These are phyloP conservation scores for Schlechtendalia chinensis DNA, from an alignment of 1,140 invertebrate genomes.

Conservation along the genomic window DNA sequence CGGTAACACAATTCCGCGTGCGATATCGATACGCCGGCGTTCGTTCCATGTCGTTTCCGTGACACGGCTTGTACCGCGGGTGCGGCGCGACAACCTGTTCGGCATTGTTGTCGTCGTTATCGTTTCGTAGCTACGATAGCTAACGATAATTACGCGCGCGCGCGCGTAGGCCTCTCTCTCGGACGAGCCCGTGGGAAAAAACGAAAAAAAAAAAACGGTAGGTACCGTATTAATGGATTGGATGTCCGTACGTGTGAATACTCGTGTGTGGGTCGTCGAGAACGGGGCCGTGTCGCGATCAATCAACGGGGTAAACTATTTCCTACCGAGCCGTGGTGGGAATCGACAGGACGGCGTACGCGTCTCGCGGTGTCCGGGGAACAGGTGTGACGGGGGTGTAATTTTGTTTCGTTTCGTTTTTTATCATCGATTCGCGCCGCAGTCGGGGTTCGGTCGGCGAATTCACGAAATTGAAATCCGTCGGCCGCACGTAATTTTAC, in stretches of 20 bases:
- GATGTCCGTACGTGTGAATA: neutral
- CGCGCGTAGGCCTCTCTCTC: no score
- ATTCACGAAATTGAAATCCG: no score
- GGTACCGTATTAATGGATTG: neutral
- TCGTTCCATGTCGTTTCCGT: no score
- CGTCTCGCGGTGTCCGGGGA: no score
- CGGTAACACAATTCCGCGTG: slow-evolving; percentile 29
- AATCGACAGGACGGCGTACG: neutral
- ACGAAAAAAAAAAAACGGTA: neutral
- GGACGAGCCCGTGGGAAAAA: slow-evolving; percentile 38
- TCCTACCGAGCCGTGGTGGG: slow-evolving; percentile 42
- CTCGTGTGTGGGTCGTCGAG: neutral
- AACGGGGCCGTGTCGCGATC: slow-evolving; percentile 16
- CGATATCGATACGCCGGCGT: slow-evolving; percentile 38
- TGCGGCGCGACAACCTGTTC: slow-evolving; percentile 2
- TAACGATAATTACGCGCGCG: slow-evolving; percentile 15
- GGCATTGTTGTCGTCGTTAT: neutral
- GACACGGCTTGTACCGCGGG: slow-evolving; percentile 2
- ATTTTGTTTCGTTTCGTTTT: no score
- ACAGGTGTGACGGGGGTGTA: no score
- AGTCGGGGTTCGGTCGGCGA: no score
- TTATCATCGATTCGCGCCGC: no score
- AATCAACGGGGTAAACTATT: slow-evolving; percentile 49
- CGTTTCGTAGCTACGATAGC: no score
- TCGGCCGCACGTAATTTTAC: no score